Evolutionary conservation across 2,888 invertebrate genomes (phyloP).

Genomic region (Eilema sororculum): DNA sequence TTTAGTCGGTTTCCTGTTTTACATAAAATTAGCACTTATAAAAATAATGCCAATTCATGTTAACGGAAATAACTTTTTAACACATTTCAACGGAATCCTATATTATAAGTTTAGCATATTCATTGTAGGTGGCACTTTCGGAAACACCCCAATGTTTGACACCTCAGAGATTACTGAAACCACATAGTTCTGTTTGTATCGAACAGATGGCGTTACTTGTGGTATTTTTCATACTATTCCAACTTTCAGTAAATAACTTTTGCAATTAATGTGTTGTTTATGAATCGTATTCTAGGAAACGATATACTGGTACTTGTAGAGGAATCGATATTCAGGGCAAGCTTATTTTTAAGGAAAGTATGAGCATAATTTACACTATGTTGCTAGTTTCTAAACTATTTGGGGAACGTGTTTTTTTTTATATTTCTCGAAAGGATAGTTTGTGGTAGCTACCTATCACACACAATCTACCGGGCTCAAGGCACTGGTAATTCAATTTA

Average conservation of each 20-base stretch:
- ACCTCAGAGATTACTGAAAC: constrained; percentile 29
- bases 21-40: not conserved
- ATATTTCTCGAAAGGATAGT: not conserved
- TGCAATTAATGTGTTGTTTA: not conserved
- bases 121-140: constrained; percentile 31
- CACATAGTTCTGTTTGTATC: constrained; percentile 24
- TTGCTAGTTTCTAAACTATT: not conserved
- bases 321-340: not conserved
- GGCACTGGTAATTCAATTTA: not conserved
- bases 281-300: not conserved
- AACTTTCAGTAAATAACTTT: not conserved
- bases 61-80: not conserved
- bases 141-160: constrained; percentile 21
- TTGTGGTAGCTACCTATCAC: not conserved
- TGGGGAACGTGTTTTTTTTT: not conserved
- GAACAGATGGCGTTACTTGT: constrained; percentile 41
- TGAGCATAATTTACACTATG: not conserved
- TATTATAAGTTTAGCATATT: not conserved
- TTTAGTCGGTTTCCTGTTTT: not conserved
- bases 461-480: not conserved
- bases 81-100: not conserved
- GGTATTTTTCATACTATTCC: not conserved
- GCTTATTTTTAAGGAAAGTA: not conserved
- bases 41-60: not conserved
- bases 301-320: not conserved